Evolutionary conservation across 2,888 invertebrate species (phyloP).

Genomic region (Lucinisca nassula): DNA sequence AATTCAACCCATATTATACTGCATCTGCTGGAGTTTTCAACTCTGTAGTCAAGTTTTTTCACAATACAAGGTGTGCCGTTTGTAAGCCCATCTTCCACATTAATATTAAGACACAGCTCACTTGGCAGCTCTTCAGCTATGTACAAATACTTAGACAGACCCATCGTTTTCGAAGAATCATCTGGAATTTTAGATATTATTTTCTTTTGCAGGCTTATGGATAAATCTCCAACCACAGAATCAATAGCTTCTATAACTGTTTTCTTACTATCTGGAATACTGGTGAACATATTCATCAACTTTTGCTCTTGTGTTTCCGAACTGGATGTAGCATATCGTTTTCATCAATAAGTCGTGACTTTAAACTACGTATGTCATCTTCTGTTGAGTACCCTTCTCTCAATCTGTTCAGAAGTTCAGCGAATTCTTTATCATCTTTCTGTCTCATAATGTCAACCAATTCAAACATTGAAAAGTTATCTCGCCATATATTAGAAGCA

Average conservation of each 20-base stretch:
- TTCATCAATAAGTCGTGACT: not conserved
- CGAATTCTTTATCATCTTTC: not conserved
- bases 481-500: not conserved
- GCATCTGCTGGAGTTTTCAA: slow-evolving; percentile 20
- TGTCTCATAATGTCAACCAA: not conserved
- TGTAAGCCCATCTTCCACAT: slow-evolving; percentile 67
- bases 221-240: slow-evolving; percentile 40
- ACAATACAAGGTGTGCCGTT: slow-evolving; percentile 67
- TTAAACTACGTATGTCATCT: not conserved
- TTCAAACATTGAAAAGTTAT: not conserved
- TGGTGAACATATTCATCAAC: slow-evolving; percentile 5
- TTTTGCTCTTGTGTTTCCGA: not conserved
- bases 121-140: slow-evolving; percentile 43
- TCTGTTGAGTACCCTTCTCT: not conserved
- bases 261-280: slow-evolving; percentile 27
- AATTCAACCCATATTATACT: slow-evolving; percentile 57
- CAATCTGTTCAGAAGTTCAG: not conserved
- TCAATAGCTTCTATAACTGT: slow-evolving; percentile 42
- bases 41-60: slow-evolving; percentile 49
- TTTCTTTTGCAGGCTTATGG: not conserved
- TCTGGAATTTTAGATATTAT: slow-evolving; percentile 51
- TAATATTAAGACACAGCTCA: slow-evolving; percentile 60
- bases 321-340: not conserved
- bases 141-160: slow-evolving; percentile 34
- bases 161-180: slow-evolving; percentile 62